Percentiles rank a stretch among this genome's conserved stretches.
Conservation (phyloP, 53 echinoderm and acorn worm species). For the Apostichopus leukothele region DNA sequence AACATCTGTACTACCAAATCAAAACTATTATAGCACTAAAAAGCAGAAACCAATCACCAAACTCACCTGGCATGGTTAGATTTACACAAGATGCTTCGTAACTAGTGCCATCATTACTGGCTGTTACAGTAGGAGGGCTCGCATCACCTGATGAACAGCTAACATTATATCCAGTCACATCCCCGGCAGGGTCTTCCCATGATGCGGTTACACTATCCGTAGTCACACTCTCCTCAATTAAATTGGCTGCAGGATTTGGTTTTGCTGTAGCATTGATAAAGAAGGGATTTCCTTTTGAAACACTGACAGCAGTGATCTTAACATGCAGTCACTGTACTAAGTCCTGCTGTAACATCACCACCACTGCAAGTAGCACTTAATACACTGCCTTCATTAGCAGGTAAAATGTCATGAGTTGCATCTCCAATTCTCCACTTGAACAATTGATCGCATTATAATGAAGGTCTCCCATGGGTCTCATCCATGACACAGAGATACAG, state of each 20-base stretch:
- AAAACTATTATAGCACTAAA: background rate
- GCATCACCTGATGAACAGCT: background rate
- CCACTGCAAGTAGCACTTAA: background rate
- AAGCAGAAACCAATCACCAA: background rate
- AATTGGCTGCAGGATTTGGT: background rate
- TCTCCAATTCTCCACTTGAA: conserved; percentile 52
- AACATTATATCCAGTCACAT: background rate
- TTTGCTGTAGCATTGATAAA: background rate
- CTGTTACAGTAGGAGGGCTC: background rate
- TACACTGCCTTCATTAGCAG: background rate
- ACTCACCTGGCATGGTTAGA: background rate
- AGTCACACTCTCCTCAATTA: background rate
- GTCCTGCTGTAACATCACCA: background rate
- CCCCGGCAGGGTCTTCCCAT: conserved; percentile 5
- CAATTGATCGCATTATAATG: conserved; percentile 58
- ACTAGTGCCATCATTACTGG: too few relatives aligned
- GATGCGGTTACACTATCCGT: background rate
- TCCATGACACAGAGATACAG: conserved; percentile 58
- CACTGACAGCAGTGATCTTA: background rate
- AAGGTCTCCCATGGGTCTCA: conserved; percentile 48
- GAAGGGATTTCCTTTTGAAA: background rate
- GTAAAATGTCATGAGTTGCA: conserved; percentile 36
- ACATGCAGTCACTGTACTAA: background rate
- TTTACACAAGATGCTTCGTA: background rate
- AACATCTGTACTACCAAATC: too few relatives aligned